Base-by-base conservation (phyloP, 2,888 invertebrate species). In the Lepidocyrtoides sp. region DNA sequence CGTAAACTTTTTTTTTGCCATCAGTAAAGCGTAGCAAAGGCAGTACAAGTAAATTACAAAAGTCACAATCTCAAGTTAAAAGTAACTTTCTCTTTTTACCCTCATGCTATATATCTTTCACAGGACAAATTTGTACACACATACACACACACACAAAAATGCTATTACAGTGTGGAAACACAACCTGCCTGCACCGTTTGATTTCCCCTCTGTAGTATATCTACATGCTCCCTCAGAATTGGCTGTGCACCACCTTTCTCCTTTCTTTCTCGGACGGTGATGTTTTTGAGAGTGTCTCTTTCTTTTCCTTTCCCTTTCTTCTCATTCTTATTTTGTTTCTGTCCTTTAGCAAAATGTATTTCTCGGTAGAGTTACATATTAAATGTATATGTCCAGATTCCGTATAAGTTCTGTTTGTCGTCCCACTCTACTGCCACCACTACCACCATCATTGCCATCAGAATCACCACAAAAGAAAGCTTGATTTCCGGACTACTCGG, bases 21-120 rank as follows among this genome's bases (percentile, higher is more conserved):
- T 81, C 91, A 86, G 60, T 66, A 91, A 87, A 86, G 82, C 89
- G 84, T 91, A 87, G 88, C 88, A 69, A 57, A 89, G 72, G 89
- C 26, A 84, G 75, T 83, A 77, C 89, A 91, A 89, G 51, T 91
- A 91, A 91, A 89, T 91, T 91, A 89, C 91, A 84, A 84, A 91
- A 88, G 88, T 88, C 88, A 91, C 89, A 89, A 84, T 89, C 89
- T 84, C 89, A 77, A 89, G 77, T 89, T 89, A 77, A 91, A 86
- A 85, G 81, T 86, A 91, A 85, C 91, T 91, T 86, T 91, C 91
- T 86, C 86, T 91, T 60, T 86, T 91, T 91, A 91, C 91, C 86
- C 91, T 91, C 85, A 66, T 69, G 69, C 91, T 57, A 86, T 91
- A 85, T 91, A 91, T 91, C 86, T 82, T 82, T 51, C 86, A 82